phyloP scores from a whole-genome alignment of 1,140 invertebrate species.

The Pemphigus obesinymphae region DNA sequence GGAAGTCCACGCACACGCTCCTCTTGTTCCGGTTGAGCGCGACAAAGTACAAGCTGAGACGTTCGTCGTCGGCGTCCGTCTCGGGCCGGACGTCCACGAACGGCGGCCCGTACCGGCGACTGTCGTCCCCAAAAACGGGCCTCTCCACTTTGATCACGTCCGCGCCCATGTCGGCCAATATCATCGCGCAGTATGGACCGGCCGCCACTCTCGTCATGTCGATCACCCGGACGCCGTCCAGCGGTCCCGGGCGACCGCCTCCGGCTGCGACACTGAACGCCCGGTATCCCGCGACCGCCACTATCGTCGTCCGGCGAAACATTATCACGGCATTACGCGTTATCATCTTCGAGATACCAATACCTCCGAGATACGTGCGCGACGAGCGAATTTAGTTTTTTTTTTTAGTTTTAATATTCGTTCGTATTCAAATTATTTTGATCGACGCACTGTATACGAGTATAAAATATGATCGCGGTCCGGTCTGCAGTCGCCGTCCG shows the following conservation, averaged over 20 bases:
- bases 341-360: no score
- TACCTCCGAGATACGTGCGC: no score
- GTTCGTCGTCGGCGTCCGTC: conserved; percentile 60
- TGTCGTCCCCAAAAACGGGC: conserved; percentile 79
- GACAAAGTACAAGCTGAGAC: conserved; percentile 78
- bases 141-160: conserved; percentile 89
- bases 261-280: background rate
- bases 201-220: conserved; percentile 80
- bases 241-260: conserved; percentile 47
- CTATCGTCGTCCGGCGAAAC: background rate
- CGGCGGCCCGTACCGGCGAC: conserved; percentile 84
- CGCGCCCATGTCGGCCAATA: conserved; percentile 88
- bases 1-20: conserved; percentile 84
- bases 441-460: no score
- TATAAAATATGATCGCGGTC: no score
- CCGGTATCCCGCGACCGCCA: background rate
- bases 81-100: conserved; percentile 61
- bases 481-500: no score
- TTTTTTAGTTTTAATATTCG: no score
- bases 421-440: no score
- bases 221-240: conserved; percentile 66
- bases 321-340: background rate
- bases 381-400: no score
- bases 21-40: conserved; percentile 93
- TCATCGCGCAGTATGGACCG: conserved; percentile 79